These are phyloP conservation scores for Phalanger gymnotis DNA, from an alignment of 2,797 vertebrate species.

Conservation along the genomic window DNA sequence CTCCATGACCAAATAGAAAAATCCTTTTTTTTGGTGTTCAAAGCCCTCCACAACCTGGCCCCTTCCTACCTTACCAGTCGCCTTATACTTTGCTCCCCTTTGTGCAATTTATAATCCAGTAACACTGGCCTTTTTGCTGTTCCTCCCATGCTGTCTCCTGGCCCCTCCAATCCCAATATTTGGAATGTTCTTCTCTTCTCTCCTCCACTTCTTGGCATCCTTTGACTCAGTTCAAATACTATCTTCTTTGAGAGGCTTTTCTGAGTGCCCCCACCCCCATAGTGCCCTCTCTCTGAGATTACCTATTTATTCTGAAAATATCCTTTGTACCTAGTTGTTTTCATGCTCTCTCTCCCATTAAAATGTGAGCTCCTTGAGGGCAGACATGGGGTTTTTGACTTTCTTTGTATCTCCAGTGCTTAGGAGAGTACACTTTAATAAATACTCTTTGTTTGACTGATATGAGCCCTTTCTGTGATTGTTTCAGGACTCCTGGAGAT, in stretches of 20 bases:
- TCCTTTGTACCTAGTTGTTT: not conserved
- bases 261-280: not conserved
- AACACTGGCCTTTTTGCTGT: not conserved
- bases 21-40: not conserved
- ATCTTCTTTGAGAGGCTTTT: not conserved
- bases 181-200: not conserved
- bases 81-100: not conserved
- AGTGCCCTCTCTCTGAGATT: not conserved
- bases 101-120: not conserved
- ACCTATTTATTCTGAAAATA: not conserved
- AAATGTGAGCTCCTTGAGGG: not conserved
- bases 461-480: not conserved
- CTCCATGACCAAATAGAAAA: not conserved
- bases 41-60: not conserved
- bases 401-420: not conserved
- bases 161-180: not conserved
- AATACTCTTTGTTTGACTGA: not conserved
- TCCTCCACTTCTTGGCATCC: not conserved
- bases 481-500: not conserved
- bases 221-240: not conserved
- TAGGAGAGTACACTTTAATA: not conserved
- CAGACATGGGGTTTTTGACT: not conserved
- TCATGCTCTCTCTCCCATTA: not conserved
- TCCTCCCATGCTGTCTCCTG: not conserved
- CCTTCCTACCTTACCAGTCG: not conserved